Conservation (phyloP, 2,113 vertebrate species). For the Xerus inauris region DNA sequence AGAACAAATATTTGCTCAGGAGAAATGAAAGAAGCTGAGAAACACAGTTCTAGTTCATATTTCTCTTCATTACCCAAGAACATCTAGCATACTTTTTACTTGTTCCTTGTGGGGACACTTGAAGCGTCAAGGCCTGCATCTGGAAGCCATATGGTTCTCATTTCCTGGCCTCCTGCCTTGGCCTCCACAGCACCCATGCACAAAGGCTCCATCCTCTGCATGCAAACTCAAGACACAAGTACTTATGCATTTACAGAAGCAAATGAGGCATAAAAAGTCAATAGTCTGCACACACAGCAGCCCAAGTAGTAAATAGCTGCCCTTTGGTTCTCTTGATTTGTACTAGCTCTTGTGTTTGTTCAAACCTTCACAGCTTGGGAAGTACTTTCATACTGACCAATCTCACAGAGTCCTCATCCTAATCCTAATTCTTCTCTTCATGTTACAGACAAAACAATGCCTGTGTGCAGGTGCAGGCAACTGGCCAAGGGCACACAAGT, state of each 20-base stretch:
- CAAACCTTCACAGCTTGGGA: not conserved
- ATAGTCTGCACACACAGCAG: conserved; percentile 75
- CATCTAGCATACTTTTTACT: not conserved
- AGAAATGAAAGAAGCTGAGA: conserved; percentile 21
- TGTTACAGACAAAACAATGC: not conserved
- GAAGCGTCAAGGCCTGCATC: conserved; percentile 70
- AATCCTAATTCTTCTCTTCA: not conserved
- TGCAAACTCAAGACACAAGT: conserved; percentile 52
- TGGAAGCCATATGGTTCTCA: conserved; percentile 79
- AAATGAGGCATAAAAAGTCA: conserved; percentile 78
- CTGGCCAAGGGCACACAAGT: not conserved
- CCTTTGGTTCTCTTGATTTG: not conserved
- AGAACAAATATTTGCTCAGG: conserved; percentile 27
- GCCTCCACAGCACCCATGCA: conserved; percentile 69
- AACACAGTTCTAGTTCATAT: not conserved
- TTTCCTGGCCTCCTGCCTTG: conserved; percentile 80
- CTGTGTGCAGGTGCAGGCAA: not conserved
- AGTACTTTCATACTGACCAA: not conserved
- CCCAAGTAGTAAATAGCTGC: conserved; percentile 73
- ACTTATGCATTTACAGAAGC: conserved; percentile 52
- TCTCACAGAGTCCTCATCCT: not conserved
- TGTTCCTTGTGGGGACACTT: conserved; percentile 48
- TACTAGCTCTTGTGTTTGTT: not conserved
- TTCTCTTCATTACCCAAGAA: not conserved
- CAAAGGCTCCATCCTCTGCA: conserved; percentile 78